Evolutionary conservation across 1,140 invertebrate genomes (phyloP), one percentile per base, ranked within the genome.

Genomic region (Orius insidiosus): DNA sequence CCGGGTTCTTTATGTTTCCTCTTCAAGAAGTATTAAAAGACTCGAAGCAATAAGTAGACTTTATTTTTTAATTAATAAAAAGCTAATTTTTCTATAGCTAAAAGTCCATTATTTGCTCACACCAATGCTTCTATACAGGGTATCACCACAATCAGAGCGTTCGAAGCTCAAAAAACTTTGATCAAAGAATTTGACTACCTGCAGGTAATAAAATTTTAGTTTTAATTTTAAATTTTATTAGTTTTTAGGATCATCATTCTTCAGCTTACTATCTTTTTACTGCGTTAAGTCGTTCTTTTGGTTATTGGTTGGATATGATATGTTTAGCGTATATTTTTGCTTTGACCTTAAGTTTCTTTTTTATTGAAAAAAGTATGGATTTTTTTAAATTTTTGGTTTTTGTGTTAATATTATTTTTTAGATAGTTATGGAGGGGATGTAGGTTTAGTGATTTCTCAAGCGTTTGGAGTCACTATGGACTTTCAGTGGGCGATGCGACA

Each of bases 61-160:
- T 3, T n/a, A n/a, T n/a, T n/a, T 24, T 24, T 4, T 24, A 24
- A 24, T 24, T 24, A 24, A 24, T 4, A 24, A 24, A 24, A 24
- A 24, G 7, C 7, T 24, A n/a, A n/a, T 24, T 24, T n/a, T n/a
- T n/a, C n/a, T n/a, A 7, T 7, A 40, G 38, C 38, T 36, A 69
- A 76, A 33, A 79, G 76, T 61, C 86, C 86, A 0, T 74, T 92
- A 31, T 86, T 84, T 63, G 78, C 81, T 11, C 86, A 94, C 57
- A 65, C 95, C 37, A 87, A 80, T 59, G 77, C 87, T 30, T 80
- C 86, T 0, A 62, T 94, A 1, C 81, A 85, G 61, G 90, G 90
- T 3, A 64, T 95, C 18, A 70, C 81, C 1, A 93, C 88, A 0
- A 88, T 96, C 44, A 67, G 90, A 46, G 85, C 89, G 0, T 87